Conservation (phyloP, 2,113 vertebrate genomes). For the Anser brachyrhynchus region DNA sequence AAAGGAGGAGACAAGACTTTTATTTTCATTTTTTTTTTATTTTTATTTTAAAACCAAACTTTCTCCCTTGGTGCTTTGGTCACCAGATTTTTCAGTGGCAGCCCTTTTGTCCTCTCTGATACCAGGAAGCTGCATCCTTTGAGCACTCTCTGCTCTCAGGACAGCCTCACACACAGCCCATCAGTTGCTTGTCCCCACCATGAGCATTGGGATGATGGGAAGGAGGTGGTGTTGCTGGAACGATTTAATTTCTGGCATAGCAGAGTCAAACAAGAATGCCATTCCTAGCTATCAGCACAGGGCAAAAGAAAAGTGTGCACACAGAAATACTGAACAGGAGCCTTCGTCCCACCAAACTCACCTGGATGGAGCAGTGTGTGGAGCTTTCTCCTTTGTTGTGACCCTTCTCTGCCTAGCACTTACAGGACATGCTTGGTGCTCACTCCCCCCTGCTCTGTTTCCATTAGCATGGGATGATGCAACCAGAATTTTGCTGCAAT, state of each 20-base stretch:
- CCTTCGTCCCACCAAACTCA: neutral
- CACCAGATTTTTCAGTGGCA: neutral
- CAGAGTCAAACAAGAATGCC: neutral
- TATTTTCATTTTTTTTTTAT: no score
- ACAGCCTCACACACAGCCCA: neutral
- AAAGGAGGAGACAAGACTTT: neutral
- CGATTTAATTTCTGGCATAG: neutral
- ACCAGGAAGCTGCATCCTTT: neutral
- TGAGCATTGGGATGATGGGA: accelerated
- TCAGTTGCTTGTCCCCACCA: neutral
- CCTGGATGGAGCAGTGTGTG: neutral
- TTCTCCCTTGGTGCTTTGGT: neutral
- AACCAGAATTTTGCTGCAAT: slow-evolving; percentile 49
- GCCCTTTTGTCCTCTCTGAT: neutral
- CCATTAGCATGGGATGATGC: slow-evolving; percentile 32
- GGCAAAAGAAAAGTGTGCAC: neutral
- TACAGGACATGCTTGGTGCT: neutral
- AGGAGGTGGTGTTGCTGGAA: neutral
- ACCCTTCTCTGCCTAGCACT: neutral
- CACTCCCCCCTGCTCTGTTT: neutral
- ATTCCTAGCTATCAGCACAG: neutral
- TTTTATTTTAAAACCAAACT: neutral
- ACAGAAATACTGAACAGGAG: accelerated
- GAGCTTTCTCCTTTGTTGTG: neutral
- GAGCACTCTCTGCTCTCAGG: neutral